Conservation (phyloP, 2,113 vertebrate genomes). For the Caranx melampygus region DNA sequence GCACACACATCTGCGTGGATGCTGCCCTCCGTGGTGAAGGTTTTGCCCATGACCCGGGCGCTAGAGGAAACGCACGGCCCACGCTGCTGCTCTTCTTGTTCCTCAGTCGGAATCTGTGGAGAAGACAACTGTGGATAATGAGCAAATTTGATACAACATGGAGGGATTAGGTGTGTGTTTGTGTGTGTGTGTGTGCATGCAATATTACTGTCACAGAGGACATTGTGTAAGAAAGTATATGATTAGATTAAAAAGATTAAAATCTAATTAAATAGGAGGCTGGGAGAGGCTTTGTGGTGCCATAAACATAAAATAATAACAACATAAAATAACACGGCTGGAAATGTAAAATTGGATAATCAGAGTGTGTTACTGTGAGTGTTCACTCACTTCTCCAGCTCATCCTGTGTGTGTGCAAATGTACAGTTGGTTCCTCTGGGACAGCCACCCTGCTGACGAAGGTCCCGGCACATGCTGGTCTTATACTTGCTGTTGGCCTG, state of each 20-base stretch:
- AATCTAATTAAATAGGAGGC: background rate
- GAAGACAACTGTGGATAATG: background rate
- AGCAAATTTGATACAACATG: slow-evolving; percentile 21
- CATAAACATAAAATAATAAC: background rate
- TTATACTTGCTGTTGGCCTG: slow-evolving; percentile 98
- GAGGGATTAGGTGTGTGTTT: background rate
- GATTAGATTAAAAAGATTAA: background rate
- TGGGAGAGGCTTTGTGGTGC: background rate
- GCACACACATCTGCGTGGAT: slow-evolving; percentile 84
- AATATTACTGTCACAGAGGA: background rate
- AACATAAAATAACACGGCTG: background rate
- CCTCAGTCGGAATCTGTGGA: slow-evolving; percentile 90
- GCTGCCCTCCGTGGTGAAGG: slow-evolving; percentile 78
- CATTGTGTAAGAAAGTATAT: background rate
- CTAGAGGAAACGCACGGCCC: slow-evolving; percentile 87
- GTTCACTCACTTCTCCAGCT: slow-evolving; percentile 94
- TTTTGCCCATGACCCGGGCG: slow-evolving; percentile 81
- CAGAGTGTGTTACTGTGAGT: background rate
- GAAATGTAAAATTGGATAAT: background rate
- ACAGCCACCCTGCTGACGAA: slow-evolving; percentile 95
- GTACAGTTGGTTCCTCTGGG: slow-evolving; percentile 95
- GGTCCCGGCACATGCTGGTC: slow-evolving; percentile 98
- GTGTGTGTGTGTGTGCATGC: background rate
- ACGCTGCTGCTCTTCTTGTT: slow-evolving; percentile 94
- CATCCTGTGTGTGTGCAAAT: slow-evolving; percentile 98